Base-by-base conservation (phyloP, 1,140 invertebrate genomes). In the Drosophila sturtevanti region DNA sequence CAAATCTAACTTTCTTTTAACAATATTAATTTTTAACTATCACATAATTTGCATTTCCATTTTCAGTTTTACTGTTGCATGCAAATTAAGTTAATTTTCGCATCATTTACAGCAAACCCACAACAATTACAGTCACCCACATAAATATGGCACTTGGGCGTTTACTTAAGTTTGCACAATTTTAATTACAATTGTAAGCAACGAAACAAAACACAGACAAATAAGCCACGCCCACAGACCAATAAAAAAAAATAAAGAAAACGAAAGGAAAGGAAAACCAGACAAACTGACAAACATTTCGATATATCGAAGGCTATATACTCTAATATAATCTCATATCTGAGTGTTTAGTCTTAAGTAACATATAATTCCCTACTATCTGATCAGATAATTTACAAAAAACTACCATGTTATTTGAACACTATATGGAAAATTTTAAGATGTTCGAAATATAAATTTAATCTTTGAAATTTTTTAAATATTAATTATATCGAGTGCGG, bases 131-230 rank as follows among this genome's bases (percentile, higher is more conserved):
- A 84, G 67, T 59, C 63, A 60, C 65, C 62, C 68, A 85, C 77
- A 70, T 68, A 84, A 77, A 79, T 79, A 85, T 77, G 56, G 24
- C 11, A 66, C 54, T 44, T 56, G 35, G 67, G 60, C 78, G 65
- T 77, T 68, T 58, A 68, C 72, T 69, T 69, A 69, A 79, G 64
- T 79, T 56, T 72, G 68, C 63, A 69, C 68, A 65, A 81, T 73
- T 81, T 81, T 81, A 81, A 81, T 81, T 81, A 81, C 79, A 81
- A 77, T 65, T 72, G 63, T 72, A 63, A 51, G 55, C 65, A 61
- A 21, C 38, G 55, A 38, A 51, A 44, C 61, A 44, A 75, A 58
- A 60, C 58, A 52, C 52, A 51, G 24, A 54, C 59, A 72, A 64
- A 67, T 35, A 38, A 52, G 68, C 55, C 67, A 72, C 73, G 78